phyloP scores from a whole-genome alignment of 2,888 invertebrate species.

The Xestia c-nigrum region DNA sequence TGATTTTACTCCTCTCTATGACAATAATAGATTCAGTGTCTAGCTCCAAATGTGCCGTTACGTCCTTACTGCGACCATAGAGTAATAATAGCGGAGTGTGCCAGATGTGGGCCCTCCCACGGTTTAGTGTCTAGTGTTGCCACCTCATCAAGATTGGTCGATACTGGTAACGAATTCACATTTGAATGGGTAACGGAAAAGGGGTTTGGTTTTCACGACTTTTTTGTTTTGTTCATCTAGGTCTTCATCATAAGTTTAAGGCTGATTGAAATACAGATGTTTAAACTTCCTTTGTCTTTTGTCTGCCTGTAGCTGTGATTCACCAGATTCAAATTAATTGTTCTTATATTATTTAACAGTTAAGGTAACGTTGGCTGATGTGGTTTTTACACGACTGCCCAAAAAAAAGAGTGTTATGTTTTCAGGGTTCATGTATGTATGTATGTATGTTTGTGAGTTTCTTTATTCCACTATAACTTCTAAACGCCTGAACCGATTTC shows the following conservation, averaged over 20 bases:
- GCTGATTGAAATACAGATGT: neutral
- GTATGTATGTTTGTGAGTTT: no score
- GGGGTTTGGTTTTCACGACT: slow-evolving; percentile 46
- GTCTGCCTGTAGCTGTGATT: neutral
- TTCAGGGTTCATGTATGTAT: no score
- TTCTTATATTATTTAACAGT: neutral
- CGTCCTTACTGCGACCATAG: slow-evolving; percentile 52
- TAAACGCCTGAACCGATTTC: no score
- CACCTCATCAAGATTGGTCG: slow-evolving; percentile 60
- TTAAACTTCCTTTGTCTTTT: neutral
- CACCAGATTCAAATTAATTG: neutral
- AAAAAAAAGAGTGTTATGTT: no score
- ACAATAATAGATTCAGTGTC: slow-evolving; percentile 49
- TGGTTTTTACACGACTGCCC: no score
- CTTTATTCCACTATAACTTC: no score
- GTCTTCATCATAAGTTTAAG: neutral
- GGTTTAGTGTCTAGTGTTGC: slow-evolving; percentile 62
- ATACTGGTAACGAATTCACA: slow-evolving; percentile 54
- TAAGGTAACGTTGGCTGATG: neutral
- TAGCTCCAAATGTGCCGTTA: slow-evolving; percentile 61
- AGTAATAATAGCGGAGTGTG: slow-evolving; percentile 64
- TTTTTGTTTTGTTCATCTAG: slow-evolving; percentile 14
- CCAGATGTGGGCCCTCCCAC: slow-evolving; percentile 78
- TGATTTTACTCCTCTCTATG: slow-evolving; percentile 24
- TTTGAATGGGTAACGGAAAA: slow-evolving; percentile 57